Conservation (phyloP, 2,888 invertebrate genomes). For the Sycophila texana region DNA sequence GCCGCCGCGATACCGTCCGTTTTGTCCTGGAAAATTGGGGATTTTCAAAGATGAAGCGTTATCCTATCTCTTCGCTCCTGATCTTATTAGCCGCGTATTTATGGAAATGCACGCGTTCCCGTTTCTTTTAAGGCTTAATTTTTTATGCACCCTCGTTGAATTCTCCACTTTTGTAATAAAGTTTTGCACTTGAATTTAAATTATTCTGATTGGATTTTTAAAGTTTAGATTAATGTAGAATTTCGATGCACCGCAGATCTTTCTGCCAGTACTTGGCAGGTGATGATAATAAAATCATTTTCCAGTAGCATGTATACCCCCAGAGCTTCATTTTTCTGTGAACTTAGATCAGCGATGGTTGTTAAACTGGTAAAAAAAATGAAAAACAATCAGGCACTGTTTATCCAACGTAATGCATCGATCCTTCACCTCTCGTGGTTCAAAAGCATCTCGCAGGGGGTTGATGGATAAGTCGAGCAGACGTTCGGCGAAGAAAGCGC, state of each 20-base stretch:
- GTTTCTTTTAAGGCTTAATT: not conserved
- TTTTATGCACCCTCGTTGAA: not conserved
- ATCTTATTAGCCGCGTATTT: conserved; percentile 12
- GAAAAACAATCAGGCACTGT: conserved; percentile 6
- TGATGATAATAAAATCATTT: conserved; percentile 35
- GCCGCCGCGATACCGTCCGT: conserved; percentile 1
- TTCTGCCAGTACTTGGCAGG: conserved; percentile 36
- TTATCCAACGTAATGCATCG: conserved; percentile 28
- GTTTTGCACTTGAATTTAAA: not conserved
- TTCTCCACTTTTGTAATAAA: not conserved
- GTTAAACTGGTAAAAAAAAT: not conserved
- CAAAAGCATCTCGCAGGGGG: not conserved
- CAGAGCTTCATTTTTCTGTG: too few species aligned
- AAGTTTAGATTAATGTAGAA: not conserved
- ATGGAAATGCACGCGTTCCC: not conserved
- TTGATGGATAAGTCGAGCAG: conserved; percentile 39
- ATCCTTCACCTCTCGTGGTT: conserved; percentile 1
- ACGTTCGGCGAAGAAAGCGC: not conserved
- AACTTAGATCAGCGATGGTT: not conserved
- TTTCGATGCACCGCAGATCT: not conserved
- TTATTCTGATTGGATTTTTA: not conserved
- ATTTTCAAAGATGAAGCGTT: conserved; percentile 25
- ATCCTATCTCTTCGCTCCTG: not conserved
- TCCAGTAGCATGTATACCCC: not conserved
- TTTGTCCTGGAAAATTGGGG: conserved; percentile 5